Evolutionary conservation across 1,140 invertebrate species (phyloP).

Genomic region (Globodera rostochiensis): DNA sequence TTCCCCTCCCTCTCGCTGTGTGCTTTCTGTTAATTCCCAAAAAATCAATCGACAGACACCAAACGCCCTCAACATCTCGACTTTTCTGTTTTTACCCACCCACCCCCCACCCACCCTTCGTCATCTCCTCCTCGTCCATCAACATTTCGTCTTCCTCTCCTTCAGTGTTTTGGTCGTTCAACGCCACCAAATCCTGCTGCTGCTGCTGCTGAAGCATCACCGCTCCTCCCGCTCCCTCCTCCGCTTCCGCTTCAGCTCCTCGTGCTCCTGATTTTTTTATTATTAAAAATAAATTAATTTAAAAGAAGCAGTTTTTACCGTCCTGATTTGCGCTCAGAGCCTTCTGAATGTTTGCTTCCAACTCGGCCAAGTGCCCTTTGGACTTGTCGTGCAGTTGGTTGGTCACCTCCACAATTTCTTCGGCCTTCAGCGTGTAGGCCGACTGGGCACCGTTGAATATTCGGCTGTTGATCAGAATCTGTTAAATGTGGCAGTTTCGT

Average conservation of each 20-base stretch:
- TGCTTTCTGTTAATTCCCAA: too few relatives aligned
- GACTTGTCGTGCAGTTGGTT: constrained; percentile 41
- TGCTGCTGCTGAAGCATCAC: constrained; percentile 27
- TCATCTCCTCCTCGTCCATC: constrained; percentile 28
- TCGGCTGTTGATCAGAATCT: constrained; percentile 46
- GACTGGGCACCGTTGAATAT: constrained; percentile 49
- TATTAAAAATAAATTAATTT: not conserved
- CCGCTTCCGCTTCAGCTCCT: not conserved
- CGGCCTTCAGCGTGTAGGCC: constrained; percentile 48
- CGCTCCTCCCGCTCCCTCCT: not conserved
- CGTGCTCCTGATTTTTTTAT: not conserved
- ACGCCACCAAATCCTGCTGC: constrained; percentile 36
- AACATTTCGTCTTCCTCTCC: constrained; percentile 14
- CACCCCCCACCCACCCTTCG: not conserved
- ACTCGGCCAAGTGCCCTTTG: constrained; percentile 32
- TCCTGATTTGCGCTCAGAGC: constrained; percentile 23
- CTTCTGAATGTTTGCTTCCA: constrained; percentile 40
- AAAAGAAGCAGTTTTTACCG: not conserved
- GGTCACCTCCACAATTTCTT: constrained; percentile 41
- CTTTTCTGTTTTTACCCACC: not conserved
- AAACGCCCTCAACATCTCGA: not conserved
- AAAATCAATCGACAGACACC: too few relatives aligned
- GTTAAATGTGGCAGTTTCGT: not conserved
- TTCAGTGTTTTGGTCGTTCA: constrained; percentile 22
- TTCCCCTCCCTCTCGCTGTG: too few relatives aligned